Conservation (phyloP, 2,113 vertebrate genomes). For the Psittacus erithacus region DNA sequence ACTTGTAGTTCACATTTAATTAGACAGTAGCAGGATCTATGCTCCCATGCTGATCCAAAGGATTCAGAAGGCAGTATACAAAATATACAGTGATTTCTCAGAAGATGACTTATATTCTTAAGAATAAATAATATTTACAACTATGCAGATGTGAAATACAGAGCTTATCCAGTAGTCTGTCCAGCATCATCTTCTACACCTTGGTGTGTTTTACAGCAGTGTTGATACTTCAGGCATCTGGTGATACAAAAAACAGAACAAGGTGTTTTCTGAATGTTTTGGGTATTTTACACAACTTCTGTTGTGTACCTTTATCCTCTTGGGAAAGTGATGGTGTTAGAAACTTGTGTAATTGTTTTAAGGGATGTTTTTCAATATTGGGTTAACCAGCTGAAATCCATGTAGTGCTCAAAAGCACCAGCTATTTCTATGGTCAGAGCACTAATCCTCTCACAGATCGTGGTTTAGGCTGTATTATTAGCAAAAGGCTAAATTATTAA, state of each 20-base stretch:
- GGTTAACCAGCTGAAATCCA: not conserved
- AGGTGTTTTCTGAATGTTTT: conserved; percentile 1
- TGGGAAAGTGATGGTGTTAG: not conserved
- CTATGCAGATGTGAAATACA: not conserved
- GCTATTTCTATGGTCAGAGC: not conserved
- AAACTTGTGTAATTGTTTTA: not conserved
- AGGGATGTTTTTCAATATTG: not conserved
- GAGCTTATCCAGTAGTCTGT: not conserved
- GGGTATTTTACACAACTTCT: not conserved
- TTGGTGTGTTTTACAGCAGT: not conserved
- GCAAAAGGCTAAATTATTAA: not conserved
- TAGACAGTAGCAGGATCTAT: not conserved
- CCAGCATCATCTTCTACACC: not conserved
- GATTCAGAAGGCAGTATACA: not conserved
- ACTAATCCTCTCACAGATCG: not conserved
- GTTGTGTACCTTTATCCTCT: not conserved
- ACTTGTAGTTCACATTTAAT: conserved; percentile 7
- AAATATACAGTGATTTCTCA: not conserved
- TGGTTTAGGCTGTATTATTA: not conserved
- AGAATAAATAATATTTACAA: not conserved
- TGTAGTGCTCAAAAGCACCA: not conserved
- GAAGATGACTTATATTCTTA: not conserved
- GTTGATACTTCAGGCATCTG: not conserved
- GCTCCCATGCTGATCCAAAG: not conserved
- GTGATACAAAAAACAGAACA: not conserved